Evolutionary conservation across 2,888 invertebrate genomes (phyloP), one percentile per base, ranked within the genome.

Genomic region (Caenorhabditis parvicauda): DNA sequence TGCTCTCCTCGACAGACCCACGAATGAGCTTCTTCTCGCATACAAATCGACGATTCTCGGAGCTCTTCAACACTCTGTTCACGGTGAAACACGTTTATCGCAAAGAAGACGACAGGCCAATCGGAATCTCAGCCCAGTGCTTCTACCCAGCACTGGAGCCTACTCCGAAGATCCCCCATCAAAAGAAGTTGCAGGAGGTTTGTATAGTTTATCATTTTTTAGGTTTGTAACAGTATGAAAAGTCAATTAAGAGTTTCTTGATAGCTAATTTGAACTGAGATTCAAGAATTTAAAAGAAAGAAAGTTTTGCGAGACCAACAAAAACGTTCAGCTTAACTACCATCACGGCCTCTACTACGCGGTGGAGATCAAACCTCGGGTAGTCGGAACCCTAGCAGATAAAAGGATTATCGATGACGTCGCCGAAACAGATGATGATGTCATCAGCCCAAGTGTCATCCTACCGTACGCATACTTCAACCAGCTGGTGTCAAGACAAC

Each of bases 161-260:
- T 0, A 24, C 28, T 12, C 56, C 54, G 24, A 63, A 58, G 19
- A 41, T 60, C 17, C 41, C 63, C 1, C 67, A 67, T 43, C 63
- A 58, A 21, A 67, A 63, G 41, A 67, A 63, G 29, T 46, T 67
- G 45, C 47, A 39, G 9, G 67, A 67, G 25, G 50, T 58, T 0
- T 17, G 25, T 32, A 9, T 32, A 32, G n/a, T 12, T 32, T 32
- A 12, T 32, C 35, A 9, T 32, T 32, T 32, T 17, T 6, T 19
- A 2, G 17, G 19, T 19, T 9, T 47, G 5, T 14, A 19, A 4
- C 24, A 6, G 3, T 29, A 12, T 7, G 9, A 35, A 47, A 47
- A 19, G 22, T 3, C 5, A 5, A 3, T 4, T 14, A 24, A 19
- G 19, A 6, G 9, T 28, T 45, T 28, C 28, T 45, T 22, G 17